Evolutionary conservation across 2,888 invertebrate species (phyloP).

Genomic region (Plemyria rubiginata): DNA sequence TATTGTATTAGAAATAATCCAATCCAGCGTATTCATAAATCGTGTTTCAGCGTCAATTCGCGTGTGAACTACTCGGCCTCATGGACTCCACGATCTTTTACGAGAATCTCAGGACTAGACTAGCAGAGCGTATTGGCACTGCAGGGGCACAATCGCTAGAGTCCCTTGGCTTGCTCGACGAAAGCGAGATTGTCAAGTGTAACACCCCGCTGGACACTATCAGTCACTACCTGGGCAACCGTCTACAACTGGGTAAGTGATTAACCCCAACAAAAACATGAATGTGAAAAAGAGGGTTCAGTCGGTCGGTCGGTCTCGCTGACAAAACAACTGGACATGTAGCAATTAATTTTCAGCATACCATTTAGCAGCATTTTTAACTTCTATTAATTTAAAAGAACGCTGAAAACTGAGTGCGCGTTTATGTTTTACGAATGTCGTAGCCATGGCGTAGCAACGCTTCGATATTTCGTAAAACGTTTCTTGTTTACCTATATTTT

Average conservation of each 20-base stretch:
- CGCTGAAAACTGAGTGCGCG: no score
- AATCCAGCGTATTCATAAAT: no score
- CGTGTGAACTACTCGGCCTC: constrained; percentile 94
- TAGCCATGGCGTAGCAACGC: constrained; percentile 7
- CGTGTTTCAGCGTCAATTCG: constrained; percentile 88
- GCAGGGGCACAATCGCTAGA: constrained; percentile 91
- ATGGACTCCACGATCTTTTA: constrained; percentile 95
- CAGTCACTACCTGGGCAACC: constrained; percentile 93
- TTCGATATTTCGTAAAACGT: constrained; percentile 1
- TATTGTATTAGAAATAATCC: no score
- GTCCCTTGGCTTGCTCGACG: constrained; percentile 94
- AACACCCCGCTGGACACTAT: constrained; percentile 97
- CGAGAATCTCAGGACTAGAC: constrained; percentile 94
- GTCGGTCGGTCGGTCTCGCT: no score
- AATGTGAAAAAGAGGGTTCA: neutral
- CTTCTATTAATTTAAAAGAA: no score
- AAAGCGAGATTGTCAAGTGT: constrained; percentile 91
- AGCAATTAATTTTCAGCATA: no score
- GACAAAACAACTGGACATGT: no score
- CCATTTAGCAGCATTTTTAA: no score
- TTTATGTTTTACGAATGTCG: constrained; percentile 43
- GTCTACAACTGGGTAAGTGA: constrained; percentile 89
- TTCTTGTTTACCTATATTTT: no score
- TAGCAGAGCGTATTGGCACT: constrained; percentile 91
- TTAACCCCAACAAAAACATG: neutral